These are phyloP conservation scores for Gymnocheta viridis DNA, from an alignment of 2,888 invertebrate species.

Conservation along the genomic window DNA sequence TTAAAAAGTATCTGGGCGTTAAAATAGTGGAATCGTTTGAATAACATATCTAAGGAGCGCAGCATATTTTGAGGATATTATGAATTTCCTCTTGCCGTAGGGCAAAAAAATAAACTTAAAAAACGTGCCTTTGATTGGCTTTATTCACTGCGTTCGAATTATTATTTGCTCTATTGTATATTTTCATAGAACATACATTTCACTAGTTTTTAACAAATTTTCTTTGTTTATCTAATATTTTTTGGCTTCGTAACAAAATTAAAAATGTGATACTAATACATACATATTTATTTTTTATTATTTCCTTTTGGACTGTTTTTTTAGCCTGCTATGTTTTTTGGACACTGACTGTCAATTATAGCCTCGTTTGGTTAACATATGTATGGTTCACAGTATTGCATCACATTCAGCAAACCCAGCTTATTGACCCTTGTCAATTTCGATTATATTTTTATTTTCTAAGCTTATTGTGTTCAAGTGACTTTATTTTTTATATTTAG, in stretches of 20 bases:
- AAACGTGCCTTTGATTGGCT: too few species aligned
- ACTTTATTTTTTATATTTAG: neutral
- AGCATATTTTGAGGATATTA: too few species aligned
- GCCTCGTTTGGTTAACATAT: slow-evolving; percentile 70
- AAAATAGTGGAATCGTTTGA: too few species aligned
- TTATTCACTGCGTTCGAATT: neutral
- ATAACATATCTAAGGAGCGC: too few species aligned
- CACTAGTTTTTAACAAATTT: too few species aligned
- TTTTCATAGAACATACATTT: neutral
- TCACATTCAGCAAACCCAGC: slow-evolving; percentile 45
- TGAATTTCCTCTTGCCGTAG: too few species aligned
- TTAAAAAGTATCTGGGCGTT: too few species aligned
- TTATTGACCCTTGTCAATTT: slow-evolving; percentile 68
- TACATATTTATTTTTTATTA: slow-evolving; percentile 28
- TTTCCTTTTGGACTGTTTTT: slow-evolving; percentile 13
- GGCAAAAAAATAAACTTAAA: too few species aligned
- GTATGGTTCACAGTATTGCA: slow-evolving; percentile 56
- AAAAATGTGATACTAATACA: neutral
- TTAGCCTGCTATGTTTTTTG: slow-evolving; percentile 4
- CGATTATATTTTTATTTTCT: neutral
- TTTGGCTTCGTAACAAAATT: neutral
- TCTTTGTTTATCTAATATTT: slow-evolving; percentile 12
- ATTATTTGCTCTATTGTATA: slow-evolving; percentile 11
- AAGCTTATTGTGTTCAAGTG: neutral
- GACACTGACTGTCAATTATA: slow-evolving; percentile 70